Percentiles rank a stretch among this genome's conserved stretches.
Evolutionary conservation across 2,888 invertebrate species (phyloP).

Genomic region (Lepidocyrtoides sp.): DNA sequence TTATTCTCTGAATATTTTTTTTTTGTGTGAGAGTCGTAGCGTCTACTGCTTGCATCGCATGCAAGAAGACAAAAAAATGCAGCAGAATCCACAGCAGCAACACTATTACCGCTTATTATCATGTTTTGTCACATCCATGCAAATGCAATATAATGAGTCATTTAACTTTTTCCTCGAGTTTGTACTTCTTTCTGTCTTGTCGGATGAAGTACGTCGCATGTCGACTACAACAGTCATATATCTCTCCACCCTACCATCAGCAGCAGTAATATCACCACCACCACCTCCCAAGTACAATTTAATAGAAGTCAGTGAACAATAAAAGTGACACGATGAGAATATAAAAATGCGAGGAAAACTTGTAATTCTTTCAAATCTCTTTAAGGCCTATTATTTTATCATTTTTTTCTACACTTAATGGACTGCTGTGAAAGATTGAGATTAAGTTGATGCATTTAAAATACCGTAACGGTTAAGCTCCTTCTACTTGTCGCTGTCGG

Average conservation of each 20-base stretch:
- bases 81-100: too few species aligned
- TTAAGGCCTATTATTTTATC: slow-evolving; percentile 57
- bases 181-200: background rate
- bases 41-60: background rate
- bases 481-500: slow-evolving; percentile 56
- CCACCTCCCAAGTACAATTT: slow-evolving; percentile 20
- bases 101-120: background rate
- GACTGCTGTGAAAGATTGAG: slow-evolving; percentile 61
- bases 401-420: slow-evolving; percentile 16
- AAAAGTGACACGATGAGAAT: slow-evolving; percentile 67
- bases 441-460: slow-evolving; percentile 71
- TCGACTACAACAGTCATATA: background rate
- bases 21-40: background rate
- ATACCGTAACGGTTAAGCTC: slow-evolving; percentile 72
- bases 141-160: slow-evolving; percentile 41
- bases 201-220: background rate
- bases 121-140: slow-evolving; percentile 40
- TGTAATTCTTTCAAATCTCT: slow-evolving; percentile 65
- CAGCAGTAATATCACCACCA: background rate
- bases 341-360: slow-evolving; percentile 59
- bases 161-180: slow-evolving; percentile 24
- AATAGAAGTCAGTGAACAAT: slow-evolving; percentile 62
- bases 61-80: background rate
- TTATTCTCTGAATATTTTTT: background rate
- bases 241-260: background rate